Evolutionary conservation across 2,888 invertebrate species (phyloP), one percentile per base, ranked within the genome.

Genomic region (Lycaena phlaeas): DNA sequence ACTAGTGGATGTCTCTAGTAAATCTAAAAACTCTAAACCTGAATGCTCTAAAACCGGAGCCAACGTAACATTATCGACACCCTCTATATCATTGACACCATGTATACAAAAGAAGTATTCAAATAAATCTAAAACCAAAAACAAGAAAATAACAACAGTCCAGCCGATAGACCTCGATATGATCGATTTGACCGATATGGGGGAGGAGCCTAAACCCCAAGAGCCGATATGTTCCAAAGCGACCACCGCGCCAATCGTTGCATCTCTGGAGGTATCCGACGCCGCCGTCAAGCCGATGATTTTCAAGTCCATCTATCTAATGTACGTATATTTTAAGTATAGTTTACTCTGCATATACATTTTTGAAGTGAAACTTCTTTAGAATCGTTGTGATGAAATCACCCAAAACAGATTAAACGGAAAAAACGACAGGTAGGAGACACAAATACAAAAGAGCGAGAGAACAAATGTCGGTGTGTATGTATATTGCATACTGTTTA

Each of bases 231-330:
- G 7, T 9, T 3, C 26, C 7, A 12, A 14, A 6, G n/a, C 22
- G 3, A 41, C 34, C 10, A 17, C 10, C 34, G 28, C 17, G 25
- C 28, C 3, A 41, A 43, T 64, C 27, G 46, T 48, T 3, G 64
- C 14, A 54, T 56, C 4, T 57, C 61, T 4, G 63, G 61, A 45
- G 57, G 53, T 40, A 14, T 47, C 61, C 4, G 47, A 49, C 31
- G 40, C 38, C 28, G 39, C 36, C 1, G 10, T 15, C 3, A 38
- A 40, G 15, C 27, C 17, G 3, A 40, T 36, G 9, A 6, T 27
- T 12, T 1, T 28, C 2, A 12, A 12, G 7, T 27, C 40, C 15
- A 12, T 36, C 10, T 34, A 39, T 14, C 7, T 38, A 10, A 38
- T 36, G 46, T 47, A 26, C 36, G 46, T 44, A 18, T 30, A 3